phyloP scores from a whole-genome alignment of 2,113 vertebrate species.

The Melanocharis versteri region DNA sequence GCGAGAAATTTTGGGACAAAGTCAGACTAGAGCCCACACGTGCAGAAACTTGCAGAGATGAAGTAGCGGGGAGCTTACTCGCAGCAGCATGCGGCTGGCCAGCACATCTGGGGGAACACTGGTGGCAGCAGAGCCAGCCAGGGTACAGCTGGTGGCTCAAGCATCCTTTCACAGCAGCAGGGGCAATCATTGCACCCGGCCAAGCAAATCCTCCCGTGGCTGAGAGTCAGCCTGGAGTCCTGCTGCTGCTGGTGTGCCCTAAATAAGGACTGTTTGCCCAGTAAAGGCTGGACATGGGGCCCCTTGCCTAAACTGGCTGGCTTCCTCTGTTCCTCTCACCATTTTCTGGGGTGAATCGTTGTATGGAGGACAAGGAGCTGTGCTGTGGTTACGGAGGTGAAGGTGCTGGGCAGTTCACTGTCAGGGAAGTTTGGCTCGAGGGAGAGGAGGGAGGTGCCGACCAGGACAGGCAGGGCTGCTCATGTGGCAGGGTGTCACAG shows the following conservation, averaged over 20 bases:
- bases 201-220: fast-evolving
- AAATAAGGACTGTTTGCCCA: background rate
- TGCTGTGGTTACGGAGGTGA: background rate
- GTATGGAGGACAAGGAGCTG: fast-evolving
- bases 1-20: background rate
- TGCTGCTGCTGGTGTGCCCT: background rate
- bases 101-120: fast-evolving
- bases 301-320: background rate
- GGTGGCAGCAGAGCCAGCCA: background rate
- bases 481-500: fast-evolving
- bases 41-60: background rate
- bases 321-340: background rate
- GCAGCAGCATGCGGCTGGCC: fast-evolving
- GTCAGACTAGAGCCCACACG: background rate
- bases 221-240: background rate
- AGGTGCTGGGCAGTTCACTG: background rate
- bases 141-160: background rate
- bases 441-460: background rate
- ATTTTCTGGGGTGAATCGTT: fast-evolving
- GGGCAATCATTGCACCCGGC: background rate
- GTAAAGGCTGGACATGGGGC: background rate
- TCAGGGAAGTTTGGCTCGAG: fast-evolving
- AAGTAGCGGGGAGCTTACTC: background rate
- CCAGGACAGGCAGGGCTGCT: background rate
- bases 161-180: background rate